Evolutionary conservation across 2,797 vertebrate species (phyloP), one percentile per base, ranked within the genome.

Genomic region (Sternarchorhynchus goeldii): DNA sequence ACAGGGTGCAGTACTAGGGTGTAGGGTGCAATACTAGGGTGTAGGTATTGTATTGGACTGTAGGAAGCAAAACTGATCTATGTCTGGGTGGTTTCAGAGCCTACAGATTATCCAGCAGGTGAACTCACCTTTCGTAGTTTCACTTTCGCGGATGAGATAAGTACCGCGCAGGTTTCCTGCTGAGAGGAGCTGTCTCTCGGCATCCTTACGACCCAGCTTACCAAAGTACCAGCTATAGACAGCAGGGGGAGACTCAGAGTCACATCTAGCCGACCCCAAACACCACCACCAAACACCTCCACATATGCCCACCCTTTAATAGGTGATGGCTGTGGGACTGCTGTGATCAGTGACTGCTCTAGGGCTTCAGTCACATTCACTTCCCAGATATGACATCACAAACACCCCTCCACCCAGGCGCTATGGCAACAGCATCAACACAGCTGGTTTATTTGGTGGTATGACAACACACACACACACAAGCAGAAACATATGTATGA

Each of bases 151-250:
- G 87, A 97, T 96, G 82, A 99, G 94, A 89, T 95, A 99, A 87
- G 96, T 97, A 85, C 97, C 97, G 86, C 95, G 93, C 32, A 94
- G 94, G 87, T 98, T 98, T 70, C 95, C 95, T 74, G 95, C 93
- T 5, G 95, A 96, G 90, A 98, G 90, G 77, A 99, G 95, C 89
- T 97, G 96, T 82, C 97, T 93, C 91, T 99, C 97, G 0, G 97
- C 97, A 87, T 99, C 97, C 88, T 99, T 98, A 59, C 97, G 94
- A 70, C 96, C 96, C 85, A 98, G 93, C 92, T 99, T 99, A 80
- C 97, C 97, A 67, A 99, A 98, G 91, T 97, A 99, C 97, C 97
- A 99, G 91, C 97, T 99, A 84, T 7, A 76, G 1, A 7, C 82
- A 50, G 20, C n/a, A 77, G 32, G 69, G 36, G 63, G 68, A 66